These are phyloP conservation scores for Zonitis immaculata DNA, from an alignment of 2,888 invertebrate genomes.

Conservation along the genomic window DNA sequence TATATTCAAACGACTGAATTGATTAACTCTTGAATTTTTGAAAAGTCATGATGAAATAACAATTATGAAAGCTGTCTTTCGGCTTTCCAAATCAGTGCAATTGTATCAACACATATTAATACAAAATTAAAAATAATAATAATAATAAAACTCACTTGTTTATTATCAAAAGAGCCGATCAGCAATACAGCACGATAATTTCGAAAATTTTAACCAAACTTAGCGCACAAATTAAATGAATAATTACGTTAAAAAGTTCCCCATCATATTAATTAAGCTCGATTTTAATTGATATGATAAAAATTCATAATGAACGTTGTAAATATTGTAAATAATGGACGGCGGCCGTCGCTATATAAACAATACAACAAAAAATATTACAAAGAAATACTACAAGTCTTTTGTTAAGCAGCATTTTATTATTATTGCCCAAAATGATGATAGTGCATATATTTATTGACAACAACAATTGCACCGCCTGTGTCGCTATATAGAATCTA, in stretches of 20 bases:
- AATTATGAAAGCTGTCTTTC: background rate
- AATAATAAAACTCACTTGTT: too few relatives aligned
- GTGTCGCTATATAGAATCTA: too few relatives aligned
- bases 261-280: too few relatives aligned
- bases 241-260: too few relatives aligned
- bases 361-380: constrained; percentile 14
- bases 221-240: too few relatives aligned
- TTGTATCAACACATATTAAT: background rate
- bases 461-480: constrained; percentile 47
- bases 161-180: too few relatives aligned
- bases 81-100: background rate
- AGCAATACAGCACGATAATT: too few relatives aligned
- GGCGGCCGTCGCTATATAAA: constrained; percentile 25
- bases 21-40: background rate
- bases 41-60: background rate
- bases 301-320: too few relatives aligned
- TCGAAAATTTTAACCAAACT: too few relatives aligned
- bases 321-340: background rate
- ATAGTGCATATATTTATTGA: constrained; percentile 45
- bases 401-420: constrained; percentile 36
- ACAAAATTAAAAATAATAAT: too few relatives aligned
- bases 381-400: constrained; percentile 31
- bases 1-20: background rate
- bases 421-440: constrained; percentile 44
- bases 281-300: too few relatives aligned